phyloP scores from a whole-genome alignment of 2,888 invertebrate genomes.

The Galerucella calmariensis region DNA sequence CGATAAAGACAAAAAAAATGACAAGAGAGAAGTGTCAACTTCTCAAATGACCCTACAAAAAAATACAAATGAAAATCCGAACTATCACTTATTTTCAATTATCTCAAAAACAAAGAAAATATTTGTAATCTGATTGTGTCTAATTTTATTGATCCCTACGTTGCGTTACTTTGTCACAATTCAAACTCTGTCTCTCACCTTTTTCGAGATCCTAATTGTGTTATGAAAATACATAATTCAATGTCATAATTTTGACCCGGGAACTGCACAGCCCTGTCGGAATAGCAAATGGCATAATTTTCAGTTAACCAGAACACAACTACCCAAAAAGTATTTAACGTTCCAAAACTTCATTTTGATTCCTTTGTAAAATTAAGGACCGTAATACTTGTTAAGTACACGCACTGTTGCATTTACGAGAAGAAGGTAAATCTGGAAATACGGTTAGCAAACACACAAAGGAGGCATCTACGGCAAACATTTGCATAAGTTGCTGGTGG shows the following conservation, averaged over 20 bases:
- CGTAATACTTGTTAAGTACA: slow-evolving; percentile 12
- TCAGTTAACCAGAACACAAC: not conserved
- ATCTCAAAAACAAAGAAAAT: too few species aligned
- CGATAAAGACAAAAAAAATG: too few species aligned
- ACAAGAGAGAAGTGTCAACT: too few species aligned
- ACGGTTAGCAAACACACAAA: slow-evolving; percentile 22
- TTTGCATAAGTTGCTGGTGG: slow-evolving; percentile 20
- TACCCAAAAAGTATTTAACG: not conserved
- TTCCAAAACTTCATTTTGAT: slow-evolving; percentile 4
- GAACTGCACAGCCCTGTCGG: not conserved
- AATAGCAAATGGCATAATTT: not conserved
- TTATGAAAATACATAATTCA: not conserved
- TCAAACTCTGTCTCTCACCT: too few species aligned
- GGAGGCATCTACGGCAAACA: slow-evolving; percentile 22
- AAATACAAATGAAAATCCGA: too few species aligned
- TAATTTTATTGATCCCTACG: too few species aligned
- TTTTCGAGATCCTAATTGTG: not conserved
- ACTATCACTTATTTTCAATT: too few species aligned
- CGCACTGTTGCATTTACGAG: slow-evolving; percentile 28
- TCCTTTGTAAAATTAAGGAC: slow-evolving; percentile 20
- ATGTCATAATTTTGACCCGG: not conserved
- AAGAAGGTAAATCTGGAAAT: slow-evolving; percentile 24
- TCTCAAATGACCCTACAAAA: too few species aligned
- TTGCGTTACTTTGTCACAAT: too few species aligned
- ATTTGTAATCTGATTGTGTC: too few species aligned